Evolutionary conservation across 2,113 vertebrate species (phyloP).

Genomic region (Scytalopus superciliaris): DNA sequence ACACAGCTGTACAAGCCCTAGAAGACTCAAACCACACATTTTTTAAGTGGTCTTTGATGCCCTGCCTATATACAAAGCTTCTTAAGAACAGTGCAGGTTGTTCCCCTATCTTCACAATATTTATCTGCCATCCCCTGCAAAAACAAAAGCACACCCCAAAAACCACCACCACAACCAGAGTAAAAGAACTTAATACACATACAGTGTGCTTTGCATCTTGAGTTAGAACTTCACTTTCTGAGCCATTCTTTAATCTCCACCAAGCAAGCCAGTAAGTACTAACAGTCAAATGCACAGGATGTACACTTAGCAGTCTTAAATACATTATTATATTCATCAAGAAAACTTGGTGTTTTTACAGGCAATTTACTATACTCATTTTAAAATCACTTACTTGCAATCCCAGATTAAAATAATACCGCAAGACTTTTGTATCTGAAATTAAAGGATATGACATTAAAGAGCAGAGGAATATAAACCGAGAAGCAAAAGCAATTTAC

Average conservation of each 20-base stretch:
- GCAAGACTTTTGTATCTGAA: conserved; percentile 90
- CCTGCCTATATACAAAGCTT: background rate
- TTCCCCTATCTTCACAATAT: background rate
- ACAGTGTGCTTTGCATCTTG: background rate
- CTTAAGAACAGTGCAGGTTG: background rate
- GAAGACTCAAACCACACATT: background rate
- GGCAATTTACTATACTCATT: background rate
- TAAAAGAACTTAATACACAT: background rate
- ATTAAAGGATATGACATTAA: conserved; percentile 16
- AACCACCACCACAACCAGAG: background rate
- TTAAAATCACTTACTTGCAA: conserved; percentile 84
- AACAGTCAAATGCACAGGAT: background rate
- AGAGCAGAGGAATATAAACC: background rate
- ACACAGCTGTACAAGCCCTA: background rate
- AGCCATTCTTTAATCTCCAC: background rate
- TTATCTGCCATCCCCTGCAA: background rate
- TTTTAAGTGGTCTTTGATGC: background rate
- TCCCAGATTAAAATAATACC: conserved; percentile 95
- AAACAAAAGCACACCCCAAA: background rate
- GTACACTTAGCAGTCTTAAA: background rate
- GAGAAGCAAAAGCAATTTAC: background rate
- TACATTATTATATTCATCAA: background rate
- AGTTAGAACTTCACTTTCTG: background rate
- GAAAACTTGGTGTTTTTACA: background rate
- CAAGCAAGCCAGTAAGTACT: background rate